Evolutionary conservation across 2,888 invertebrate genomes (phyloP), one percentile per base, ranked within the genome.

Genomic region (Apeira syringaria): DNA sequence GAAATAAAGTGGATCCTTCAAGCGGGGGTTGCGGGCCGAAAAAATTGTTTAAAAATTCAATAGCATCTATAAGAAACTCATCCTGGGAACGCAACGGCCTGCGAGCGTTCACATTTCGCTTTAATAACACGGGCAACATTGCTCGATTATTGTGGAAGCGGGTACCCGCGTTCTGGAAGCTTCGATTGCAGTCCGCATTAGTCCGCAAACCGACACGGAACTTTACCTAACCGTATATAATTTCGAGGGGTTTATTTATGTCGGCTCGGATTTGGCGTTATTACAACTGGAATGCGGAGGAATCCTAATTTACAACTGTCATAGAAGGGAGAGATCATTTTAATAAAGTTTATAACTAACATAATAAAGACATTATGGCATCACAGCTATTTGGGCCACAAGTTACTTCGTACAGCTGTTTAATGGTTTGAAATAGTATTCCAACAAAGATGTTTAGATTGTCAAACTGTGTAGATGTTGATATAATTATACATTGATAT

Each of bases 21-120:
- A 66, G 59, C 57, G 59, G 52, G 62, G 30, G 64, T 61, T 65
- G 70, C 66, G 76, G 78, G 76, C 71, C 81, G 79, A 82, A 82
- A 82, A 83, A 83, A 80, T 82, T 84, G 81, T 83, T 87, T 84
- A 86, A 87, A 86, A 85, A 87, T 86, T 86, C 83, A 86, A 81
- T 83, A 79, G 77, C 80, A 71, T 80, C 83, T 82, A 82, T 83
- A 83, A 84, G 81, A 76, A 83, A 80, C 78, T 81, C 82, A 76
- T 81, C 80, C 66, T 70, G 66, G 68, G 77, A 81, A 84, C 81
- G 83, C 82, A 85, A 83, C 80, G 83, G 80, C 74, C 83, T 85
- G 83, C 72, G 79, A 86, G 84, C 78, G 80, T 81, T 80, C 80
- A 82, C 82, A 80, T 86, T 86, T 80, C 70, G 73, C 82, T 77